phyloP scores from a whole-genome alignment of 2,797 vertebrate species.

The Yasuhikotakia modesta region DNA sequence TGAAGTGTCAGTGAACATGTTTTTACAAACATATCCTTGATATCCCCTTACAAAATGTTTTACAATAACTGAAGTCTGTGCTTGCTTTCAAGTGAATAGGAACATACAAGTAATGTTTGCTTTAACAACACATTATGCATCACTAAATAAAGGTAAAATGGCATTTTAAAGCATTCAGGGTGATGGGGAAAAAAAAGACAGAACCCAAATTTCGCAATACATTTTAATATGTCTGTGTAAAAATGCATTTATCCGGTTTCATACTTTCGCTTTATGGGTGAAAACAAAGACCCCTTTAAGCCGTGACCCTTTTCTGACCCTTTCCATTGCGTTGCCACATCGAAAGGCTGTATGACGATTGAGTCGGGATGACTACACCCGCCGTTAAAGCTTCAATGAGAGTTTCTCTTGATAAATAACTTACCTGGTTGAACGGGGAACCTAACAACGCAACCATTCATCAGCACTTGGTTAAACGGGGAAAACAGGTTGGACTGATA shows the following conservation, averaged over 20 bases:
- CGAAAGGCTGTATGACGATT: slow-evolving; percentile 23
- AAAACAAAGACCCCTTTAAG: slow-evolving; percentile 60
- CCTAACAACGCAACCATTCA: neutral
- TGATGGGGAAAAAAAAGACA: no score
- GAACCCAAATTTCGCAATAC: no score
- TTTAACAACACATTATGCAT: no score
- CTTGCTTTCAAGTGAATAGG: no score
- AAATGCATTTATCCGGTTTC: neutral
- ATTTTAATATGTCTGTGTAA: neutral
- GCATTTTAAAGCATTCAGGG: no score
- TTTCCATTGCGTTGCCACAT: slow-evolving; percentile 60
- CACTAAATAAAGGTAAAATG: no score
- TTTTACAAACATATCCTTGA: no score
- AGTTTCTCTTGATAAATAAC: no score
- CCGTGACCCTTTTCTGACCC: slow-evolving; percentile 34
- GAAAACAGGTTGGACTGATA: slow-evolving; percentile 16
- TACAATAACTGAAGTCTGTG: no score
- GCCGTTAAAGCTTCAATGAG: neutral
- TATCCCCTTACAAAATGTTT: no score
- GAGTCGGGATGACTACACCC: neutral
- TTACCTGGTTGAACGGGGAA: neutral
- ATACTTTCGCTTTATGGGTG: slow-evolving; percentile 1
- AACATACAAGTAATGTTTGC: no score
- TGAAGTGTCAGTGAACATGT: no score
- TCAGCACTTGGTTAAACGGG: neutral